phyloP scores from a whole-genome alignment of 1,140 invertebrate genomes.

The Druon quercuslanigerum region DNA sequence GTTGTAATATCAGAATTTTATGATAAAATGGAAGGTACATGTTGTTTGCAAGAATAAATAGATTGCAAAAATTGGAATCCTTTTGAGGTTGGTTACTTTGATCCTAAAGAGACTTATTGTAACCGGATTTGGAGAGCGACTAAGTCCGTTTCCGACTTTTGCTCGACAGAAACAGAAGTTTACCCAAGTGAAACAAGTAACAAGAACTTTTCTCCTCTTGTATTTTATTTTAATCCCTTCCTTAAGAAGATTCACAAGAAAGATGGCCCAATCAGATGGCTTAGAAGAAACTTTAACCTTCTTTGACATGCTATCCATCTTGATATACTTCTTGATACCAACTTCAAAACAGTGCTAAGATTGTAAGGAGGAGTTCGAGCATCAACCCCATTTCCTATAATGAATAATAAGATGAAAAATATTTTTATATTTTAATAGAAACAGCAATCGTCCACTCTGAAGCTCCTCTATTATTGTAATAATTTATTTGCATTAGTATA shows the following conservation, averaged over 20 bases:
- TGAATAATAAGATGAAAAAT: too few relatives aligned
- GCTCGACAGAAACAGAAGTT: not conserved
- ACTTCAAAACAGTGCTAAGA: too few relatives aligned
- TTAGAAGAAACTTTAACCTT: not conserved
- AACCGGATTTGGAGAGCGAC: not conserved
- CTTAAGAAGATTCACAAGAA: not conserved
- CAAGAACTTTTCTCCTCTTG: not conserved
- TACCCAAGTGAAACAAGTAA: constrained; percentile 1
- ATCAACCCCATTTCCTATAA: too few relatives aligned
- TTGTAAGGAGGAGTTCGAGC: too few relatives aligned
- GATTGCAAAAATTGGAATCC: not conserved
- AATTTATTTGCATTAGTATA: too few relatives aligned
- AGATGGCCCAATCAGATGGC: not conserved
- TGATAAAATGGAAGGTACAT: not conserved
- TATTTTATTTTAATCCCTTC: constrained; percentile 7
- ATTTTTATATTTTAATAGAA: too few relatives aligned
- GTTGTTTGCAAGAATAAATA: not conserved
- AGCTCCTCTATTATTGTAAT: too few relatives aligned
- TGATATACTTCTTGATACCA: too few relatives aligned
- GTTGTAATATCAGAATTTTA: too few relatives aligned
- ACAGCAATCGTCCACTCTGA: too few relatives aligned
- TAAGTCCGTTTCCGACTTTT: constrained; percentile 19
- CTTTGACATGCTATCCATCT: too few relatives aligned
- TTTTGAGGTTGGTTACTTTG: not conserved
- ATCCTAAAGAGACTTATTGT: not conserved